phyloP scores from a whole-genome alignment of 2,113 vertebrate genomes.

The Microcebus lehilahytsara region DNA sequence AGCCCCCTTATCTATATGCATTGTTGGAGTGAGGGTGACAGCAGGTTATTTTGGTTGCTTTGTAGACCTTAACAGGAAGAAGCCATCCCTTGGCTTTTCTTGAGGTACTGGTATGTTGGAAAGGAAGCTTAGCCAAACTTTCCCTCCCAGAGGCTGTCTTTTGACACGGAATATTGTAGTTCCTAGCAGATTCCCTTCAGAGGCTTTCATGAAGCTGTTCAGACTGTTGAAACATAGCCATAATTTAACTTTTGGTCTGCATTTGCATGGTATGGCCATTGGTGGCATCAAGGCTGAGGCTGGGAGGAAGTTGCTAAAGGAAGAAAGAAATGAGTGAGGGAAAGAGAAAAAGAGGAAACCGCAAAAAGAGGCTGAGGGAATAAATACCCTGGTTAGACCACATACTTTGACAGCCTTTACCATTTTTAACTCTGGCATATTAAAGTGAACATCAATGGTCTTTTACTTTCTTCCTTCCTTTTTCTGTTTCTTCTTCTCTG shows the following conservation, averaged over 20 bases:
- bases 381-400: neutral
- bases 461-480: constrained; percentile 38
- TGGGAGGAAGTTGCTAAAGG: neutral
- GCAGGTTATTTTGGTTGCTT: constrained; percentile 43
- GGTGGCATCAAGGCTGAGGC: neutral
- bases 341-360: neutral
- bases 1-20: constrained; percentile 15
- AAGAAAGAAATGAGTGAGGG: neutral
- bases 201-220: neutral
- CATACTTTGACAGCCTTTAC: neutral
- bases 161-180: neutral
- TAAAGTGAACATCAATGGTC: neutral
- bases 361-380: neutral
- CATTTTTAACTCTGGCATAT: neutral
- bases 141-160: neutral
- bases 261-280: neutral
- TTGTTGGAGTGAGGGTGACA: constrained; percentile 23
- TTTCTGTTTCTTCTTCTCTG: neutral
- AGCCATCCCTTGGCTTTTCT: constrained; percentile 5
- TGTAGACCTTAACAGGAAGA: constrained; percentile 23
- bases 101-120: neutral
- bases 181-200: neutral
- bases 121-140: neutral
- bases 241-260: constrained; percentile 27
- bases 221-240: neutral